Conservation (phyloP, 1,140 invertebrate species). For the Semibalanus balanoides region DNA sequence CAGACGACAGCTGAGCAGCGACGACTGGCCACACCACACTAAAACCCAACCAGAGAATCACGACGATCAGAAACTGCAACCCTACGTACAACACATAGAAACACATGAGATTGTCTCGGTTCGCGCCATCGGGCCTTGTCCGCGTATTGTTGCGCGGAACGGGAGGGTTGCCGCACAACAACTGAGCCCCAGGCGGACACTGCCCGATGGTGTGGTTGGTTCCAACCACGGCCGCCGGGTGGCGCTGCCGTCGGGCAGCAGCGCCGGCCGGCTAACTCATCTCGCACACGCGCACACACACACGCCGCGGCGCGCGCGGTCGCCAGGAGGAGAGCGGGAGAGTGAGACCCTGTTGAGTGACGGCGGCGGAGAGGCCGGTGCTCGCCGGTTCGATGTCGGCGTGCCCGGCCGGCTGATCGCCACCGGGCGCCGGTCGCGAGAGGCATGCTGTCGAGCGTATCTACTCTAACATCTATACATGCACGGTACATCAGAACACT, state of each 20-base stretch:
- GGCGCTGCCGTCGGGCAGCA: background rate
- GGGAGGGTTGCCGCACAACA: background rate
- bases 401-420: too few relatives aligned
- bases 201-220: background rate
- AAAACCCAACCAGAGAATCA: background rate
- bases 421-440: too few relatives aligned
- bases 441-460: background rate
- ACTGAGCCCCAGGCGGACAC: background rate
- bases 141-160: background rate
- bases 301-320: too few relatives aligned
- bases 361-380: too few relatives aligned
- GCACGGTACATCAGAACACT: background rate
- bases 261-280: too few relatives aligned
- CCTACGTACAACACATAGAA: background rate
- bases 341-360: background rate
- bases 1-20: too few relatives aligned
- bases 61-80: constrained; percentile 1
- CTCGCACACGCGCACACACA: too few relatives aligned
- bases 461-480: background rate
- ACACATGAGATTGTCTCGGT: background rate
- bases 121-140: background rate
- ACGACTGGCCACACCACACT: background rate
- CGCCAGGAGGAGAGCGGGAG: too few relatives aligned
- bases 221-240: background rate
- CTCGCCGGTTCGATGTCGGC: background rate